These are phyloP conservation scores for Eublepharis macularius DNA, from an alignment of 2,113 vertebrate genomes.

Conservation along the genomic window DNA sequence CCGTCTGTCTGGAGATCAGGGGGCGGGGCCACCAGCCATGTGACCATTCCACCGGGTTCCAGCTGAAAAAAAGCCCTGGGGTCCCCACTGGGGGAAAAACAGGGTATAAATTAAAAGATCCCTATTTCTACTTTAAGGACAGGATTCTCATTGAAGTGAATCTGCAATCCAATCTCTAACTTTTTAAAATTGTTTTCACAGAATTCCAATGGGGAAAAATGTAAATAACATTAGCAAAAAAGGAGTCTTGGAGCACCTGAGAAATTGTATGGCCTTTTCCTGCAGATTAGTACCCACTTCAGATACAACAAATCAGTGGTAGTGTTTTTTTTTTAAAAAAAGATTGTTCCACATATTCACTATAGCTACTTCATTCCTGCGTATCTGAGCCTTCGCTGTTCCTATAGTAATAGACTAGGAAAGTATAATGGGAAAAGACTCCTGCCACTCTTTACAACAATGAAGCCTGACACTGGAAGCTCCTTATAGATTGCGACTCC, in stretches of 20 bases:
- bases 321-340: not conserved
- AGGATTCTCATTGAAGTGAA: not conserved
- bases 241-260: not conserved
- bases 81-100: too few species aligned
- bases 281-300: too few species aligned
- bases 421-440: slow-evolving; percentile 2
- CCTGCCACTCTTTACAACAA: not conserved
- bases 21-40: too few species aligned
- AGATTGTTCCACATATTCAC: fast-evolving
- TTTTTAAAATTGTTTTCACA: not conserved
- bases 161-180: not conserved
- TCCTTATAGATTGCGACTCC: slow-evolving; percentile 7
- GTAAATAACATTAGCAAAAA: fast-evolving
- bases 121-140: not conserved
- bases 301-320: not conserved
- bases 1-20: too few species aligned
- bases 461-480: not conserved
- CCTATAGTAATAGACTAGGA: not conserved
- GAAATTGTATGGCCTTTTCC: too few species aligned
- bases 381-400: not conserved
- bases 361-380: not conserved
- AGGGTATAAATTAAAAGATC: not conserved
- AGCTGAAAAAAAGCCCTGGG: too few species aligned
- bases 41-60: too few species aligned
- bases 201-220: not conserved